Percentiles rank a stretch among this genome's conserved stretches.
phyloP scores from a whole-genome alignment of 2,113 vertebrate genomes.

The Thinocorus orbignyianus region DNA sequence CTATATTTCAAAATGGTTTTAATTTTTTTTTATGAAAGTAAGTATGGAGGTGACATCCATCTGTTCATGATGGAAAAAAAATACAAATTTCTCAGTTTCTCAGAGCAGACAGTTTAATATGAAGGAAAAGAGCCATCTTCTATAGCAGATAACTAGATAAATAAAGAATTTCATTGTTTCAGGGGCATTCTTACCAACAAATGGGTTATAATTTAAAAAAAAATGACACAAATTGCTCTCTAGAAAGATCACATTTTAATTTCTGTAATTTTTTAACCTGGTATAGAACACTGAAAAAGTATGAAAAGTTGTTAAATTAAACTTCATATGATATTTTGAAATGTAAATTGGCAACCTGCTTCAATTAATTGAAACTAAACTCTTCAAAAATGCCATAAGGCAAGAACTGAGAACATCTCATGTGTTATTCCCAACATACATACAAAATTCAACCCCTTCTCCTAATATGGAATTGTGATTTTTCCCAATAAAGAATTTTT shows the following conservation, averaged over 20 bases:
- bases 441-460: background rate
- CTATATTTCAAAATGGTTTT: background rate
- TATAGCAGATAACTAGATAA: background rate
- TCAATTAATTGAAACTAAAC: background rate
- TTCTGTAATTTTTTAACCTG: background rate
- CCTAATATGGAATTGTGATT: background rate
- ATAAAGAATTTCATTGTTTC: background rate
- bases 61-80: background rate
- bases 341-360: background rate
- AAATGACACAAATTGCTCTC: background rate
- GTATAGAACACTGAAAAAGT: background rate
- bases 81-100: background rate
- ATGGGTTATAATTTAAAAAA: background rate
- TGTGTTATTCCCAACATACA: background rate
- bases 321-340: background rate
- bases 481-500: background rate
- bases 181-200: background rate
- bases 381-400: background rate
- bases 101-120: background rate
- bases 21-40: background rate
- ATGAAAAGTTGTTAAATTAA: background rate
- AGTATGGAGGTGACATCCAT: background rate
- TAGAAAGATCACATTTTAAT: background rate
- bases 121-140: background rate
- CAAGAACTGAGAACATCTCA: background rate